Base-by-base conservation (phyloP, 53 echinoderm and acorn worm species). In the Holothuria leucospilota region DNA sequence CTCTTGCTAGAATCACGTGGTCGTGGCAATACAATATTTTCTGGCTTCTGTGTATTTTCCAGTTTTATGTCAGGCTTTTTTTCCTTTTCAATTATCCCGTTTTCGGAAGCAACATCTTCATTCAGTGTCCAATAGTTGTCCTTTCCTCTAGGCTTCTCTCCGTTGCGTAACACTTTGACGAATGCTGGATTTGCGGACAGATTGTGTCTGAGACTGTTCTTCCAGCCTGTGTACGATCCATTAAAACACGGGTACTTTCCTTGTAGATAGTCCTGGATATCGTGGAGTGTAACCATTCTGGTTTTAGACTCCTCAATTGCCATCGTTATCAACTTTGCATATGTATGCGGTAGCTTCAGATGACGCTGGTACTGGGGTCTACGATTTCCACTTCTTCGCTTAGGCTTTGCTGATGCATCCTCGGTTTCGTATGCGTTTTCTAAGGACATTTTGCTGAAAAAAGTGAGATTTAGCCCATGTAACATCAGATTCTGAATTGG, bases 291-390 rank as follows among this genome's bases (percentile, higher is more conserved):
- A 52, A 90, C 86, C 86, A 86, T 90, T n/a, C 58, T 67, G 38
- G 21, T 84, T 16, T 78, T 85, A 18, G 86, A 86, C 8, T 67
- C 81, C 64, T 86, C 60, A 41, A 90, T 86, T 8, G 90, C 90
- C 90, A 90, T 90, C 5, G 90, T 49, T 51, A 90, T 90, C 63
- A 90, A 73, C 74, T 86, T 86, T 20, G 86, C 84, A 82, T 92
- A 92, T 20, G 88, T 88, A n/a, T 85, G 73, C 21, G 89, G 85
- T 16, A 89, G 82, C 24, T 92, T 85, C 24, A 89, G 62, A 39
- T 79, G 89, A 5, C 84, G 40, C 51, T 83, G 65, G 20, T 83
- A 83, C 5, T 83, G n/a, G 11, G 84, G 84, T 46, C 84, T 34
- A 15, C 59, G 56, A 30, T 16, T 80, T 46, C 51, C 21, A 77